Base-by-base conservation (phyloP, 2,888 invertebrate species). In the Osmoderma eremita region DNA sequence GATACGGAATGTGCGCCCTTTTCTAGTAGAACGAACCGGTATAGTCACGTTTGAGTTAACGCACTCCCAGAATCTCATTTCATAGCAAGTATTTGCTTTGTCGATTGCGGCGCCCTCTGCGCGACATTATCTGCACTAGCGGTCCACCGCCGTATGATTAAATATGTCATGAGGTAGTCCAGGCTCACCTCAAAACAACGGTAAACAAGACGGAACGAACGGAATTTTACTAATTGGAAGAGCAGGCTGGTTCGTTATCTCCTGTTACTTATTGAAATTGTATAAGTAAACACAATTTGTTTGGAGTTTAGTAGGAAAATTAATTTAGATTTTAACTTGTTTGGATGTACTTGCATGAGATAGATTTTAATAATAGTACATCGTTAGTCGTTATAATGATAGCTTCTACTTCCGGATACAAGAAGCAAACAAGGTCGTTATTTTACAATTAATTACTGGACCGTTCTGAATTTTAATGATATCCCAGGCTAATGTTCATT, bases 1-100 rank as follows among this genome's bases (percentile, higher is more conserved):
- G 70, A 71, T 69, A 63, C 67, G 65, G 70, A 70, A 71, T 71
- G 70, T 70, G 69, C 53, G 24, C 45, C 58, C 58, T 61, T 61
- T 45, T 61, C 58, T 61, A 62, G 67, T 66, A 67, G 58, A 45
- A 45, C 45, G 58, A 61, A 30, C 45, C 30, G 45, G 58, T 61
- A 61, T 24, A 61, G 58, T 61, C 58, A 61, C 58, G 58, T 61
- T 45, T 45, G 17, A 12, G 45, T 61, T 45, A 45, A 30, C 10
- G 58, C 17, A 18, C 22, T n/a, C 10, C 45, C 24, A 45, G 58
- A 48, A 61, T 61, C 58, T 48, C 45, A 61, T 61, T 61, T 61
- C 30, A 30, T 15, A 8, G n/a, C 24, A 30, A 61, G 58, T 30
- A 61, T 45, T 61, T 61, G 45, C 24, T 45, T 48, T 45, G 45